Evolutionary conservation across 2,888 invertebrate genomes (phyloP).

Genomic region (Drosophila maculinotata): DNA sequence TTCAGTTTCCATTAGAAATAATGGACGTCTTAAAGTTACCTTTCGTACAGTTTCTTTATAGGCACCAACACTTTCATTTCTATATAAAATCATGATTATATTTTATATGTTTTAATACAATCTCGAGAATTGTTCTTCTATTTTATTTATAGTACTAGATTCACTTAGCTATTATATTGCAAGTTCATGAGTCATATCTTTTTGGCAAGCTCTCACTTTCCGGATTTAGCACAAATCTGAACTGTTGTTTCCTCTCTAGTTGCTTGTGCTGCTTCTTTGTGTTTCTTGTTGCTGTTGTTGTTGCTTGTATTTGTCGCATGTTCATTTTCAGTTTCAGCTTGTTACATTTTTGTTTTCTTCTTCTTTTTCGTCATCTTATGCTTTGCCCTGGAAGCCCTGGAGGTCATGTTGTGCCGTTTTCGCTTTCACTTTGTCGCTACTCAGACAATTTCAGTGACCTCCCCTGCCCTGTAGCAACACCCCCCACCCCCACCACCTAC

Average conservation of each 20-base stretch:
- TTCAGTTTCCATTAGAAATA: no score
- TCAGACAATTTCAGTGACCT: slow-evolving; percentile 66
- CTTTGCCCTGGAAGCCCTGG: slow-evolving; percentile 51
- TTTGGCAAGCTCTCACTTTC: slow-evolving; percentile 4
- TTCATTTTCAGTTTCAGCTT: slow-evolving; percentile 69
- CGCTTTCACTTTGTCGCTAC: slow-evolving; percentile 63
- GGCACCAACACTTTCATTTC: no score
- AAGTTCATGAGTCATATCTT: neutral
- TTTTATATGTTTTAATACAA: neutral
- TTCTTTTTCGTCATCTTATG: slow-evolving; percentile 36
- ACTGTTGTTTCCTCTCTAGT: slow-evolving; percentile 12
- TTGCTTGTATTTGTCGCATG: slow-evolving; percentile 46
- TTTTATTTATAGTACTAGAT: neutral
- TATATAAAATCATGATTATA: no score
- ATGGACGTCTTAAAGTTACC: no score
- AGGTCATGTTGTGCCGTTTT: slow-evolving; percentile 62
- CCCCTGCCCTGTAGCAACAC: slow-evolving; percentile 18
- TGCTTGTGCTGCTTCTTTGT: neutral
- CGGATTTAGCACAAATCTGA: slow-evolving; percentile 8
- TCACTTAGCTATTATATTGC: neutral
- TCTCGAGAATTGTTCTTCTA: neutral
- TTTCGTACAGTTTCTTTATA: no score
- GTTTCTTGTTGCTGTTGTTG: no score
- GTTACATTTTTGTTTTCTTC: slow-evolving; percentile 39
- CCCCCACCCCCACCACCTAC: neutral